These are phyloP conservation scores for Euzetes globulus DNA, from an alignment of 2,888 invertebrate genomes.

Conservation along the genomic window DNA sequence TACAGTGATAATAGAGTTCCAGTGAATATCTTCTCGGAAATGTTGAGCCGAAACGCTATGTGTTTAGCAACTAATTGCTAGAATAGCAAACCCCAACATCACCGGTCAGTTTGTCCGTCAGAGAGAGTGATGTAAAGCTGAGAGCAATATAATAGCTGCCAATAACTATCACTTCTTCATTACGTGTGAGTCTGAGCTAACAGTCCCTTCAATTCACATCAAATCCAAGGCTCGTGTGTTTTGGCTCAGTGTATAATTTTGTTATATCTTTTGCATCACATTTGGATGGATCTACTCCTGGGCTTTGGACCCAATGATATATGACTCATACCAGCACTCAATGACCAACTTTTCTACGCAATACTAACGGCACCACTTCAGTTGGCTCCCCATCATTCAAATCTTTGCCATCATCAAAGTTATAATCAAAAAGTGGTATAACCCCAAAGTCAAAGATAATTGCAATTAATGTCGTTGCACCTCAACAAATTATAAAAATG, in stretches of 20 bases:
- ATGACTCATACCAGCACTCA: conserved; percentile 14
- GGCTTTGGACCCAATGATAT: background rate
- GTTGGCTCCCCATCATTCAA: no score
- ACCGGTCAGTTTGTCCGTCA: conserved; percentile 8
- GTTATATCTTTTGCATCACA: conserved; percentile 19
- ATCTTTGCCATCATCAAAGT: no score
- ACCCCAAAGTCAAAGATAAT: no score
- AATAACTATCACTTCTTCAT: conserved; percentile 11
- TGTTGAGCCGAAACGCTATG: background rate
- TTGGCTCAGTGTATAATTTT: conserved; percentile 2
- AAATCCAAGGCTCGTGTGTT: background rate
- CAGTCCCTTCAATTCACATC: background rate
- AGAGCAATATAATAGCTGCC: conserved; percentile 5
- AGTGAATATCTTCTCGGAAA: conserved; percentile 12
- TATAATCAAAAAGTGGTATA: no score
- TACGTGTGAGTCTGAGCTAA: background rate
- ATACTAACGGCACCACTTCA: no score
- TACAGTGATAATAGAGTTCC: background rate
- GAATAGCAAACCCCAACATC: conserved; percentile 5
- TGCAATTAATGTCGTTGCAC: no score
- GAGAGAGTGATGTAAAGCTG: conserved; percentile 2
- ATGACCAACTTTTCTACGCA: background rate
- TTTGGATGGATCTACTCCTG: conserved; percentile 4
- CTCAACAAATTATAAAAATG: no score
- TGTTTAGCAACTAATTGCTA: conserved; percentile 16